Evolutionary conservation across 1,140 invertebrate species (phyloP).

Genomic region (Calosoma granatense): DNA sequence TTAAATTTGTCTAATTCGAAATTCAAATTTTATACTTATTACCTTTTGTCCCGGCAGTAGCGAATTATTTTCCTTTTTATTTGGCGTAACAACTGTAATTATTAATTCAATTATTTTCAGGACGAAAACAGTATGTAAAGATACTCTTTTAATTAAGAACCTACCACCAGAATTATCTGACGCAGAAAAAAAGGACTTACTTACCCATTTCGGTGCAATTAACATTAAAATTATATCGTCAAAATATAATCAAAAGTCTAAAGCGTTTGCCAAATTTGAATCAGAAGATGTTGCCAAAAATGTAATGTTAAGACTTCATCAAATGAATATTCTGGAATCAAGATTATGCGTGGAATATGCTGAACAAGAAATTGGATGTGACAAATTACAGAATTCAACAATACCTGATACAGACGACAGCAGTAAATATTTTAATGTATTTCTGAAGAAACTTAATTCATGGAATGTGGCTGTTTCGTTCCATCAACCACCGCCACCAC

Average conservation of each 20-base stretch:
- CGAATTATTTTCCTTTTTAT: too few species aligned
- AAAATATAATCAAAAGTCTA: conserved; percentile 23
- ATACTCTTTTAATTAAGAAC: conserved; percentile 30
- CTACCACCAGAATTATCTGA: conserved; percentile 30
- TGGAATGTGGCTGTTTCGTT: conserved; percentile 56
- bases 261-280: conserved; percentile 44
- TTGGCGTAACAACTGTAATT: too few species aligned
- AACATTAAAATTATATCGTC: conserved; percentile 32
- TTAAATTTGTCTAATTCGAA: too few species aligned
- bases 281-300: conserved; percentile 42
- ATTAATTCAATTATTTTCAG: too few species aligned
- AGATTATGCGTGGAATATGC: conserved; percentile 54
- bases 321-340: conserved; percentile 47
- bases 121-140: conserved; percentile 28
- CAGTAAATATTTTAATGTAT: conserved; percentile 45
- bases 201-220: conserved; percentile 30
- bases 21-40: too few species aligned
- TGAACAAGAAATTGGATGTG: conserved; percentile 27
- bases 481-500: conserved; percentile 58
- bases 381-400: conserved; percentile 22
- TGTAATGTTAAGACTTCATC: conserved; percentile 51
- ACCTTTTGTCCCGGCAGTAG: too few species aligned
- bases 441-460: conserved; percentile 55
- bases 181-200: conserved; percentile 31
- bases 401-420: conserved; percentile 23